Conservation (phyloP, 2,888 invertebrate genomes). For the Epinotia brunnichana region DNA sequence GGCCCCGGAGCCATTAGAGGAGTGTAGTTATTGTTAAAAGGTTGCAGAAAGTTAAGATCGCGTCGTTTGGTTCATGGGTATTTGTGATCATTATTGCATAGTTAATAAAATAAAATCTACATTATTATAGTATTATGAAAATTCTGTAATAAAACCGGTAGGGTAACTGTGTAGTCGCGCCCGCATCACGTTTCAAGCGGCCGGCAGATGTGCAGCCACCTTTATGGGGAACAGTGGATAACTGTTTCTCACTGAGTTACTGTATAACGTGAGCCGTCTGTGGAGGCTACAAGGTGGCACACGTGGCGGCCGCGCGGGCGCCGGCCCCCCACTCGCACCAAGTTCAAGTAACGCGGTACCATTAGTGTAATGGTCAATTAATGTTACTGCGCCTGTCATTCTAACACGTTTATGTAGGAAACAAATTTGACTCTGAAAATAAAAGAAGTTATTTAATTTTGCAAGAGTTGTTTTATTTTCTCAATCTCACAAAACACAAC, state of each 20-base stretch:
- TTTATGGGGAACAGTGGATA: neutral
- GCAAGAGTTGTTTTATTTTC: slow-evolving; percentile 77
- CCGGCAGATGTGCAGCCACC: slow-evolving; percentile 31
- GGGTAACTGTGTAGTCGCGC: slow-evolving; percentile 58
- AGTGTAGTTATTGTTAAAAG: slow-evolving; percentile 72
- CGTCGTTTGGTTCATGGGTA: slow-evolving; percentile 79
- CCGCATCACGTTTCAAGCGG: slow-evolving; percentile 37
- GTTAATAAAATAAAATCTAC: slow-evolving; percentile 75
- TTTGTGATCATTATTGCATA: slow-evolving; percentile 81
- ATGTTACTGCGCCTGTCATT: slow-evolving; percentile 79
- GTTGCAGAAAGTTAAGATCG: slow-evolving; percentile 69
- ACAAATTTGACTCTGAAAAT: slow-evolving; percentile 83
- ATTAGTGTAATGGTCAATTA: slow-evolving; percentile 79
- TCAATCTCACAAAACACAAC: too few species aligned
- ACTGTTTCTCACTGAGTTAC: neutral
- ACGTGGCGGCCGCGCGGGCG: slow-evolving; percentile 36
- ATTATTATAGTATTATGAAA: slow-evolving; percentile 67
- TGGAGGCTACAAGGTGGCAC: slow-evolving; percentile 6
- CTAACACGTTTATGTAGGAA: slow-evolving; percentile 83
- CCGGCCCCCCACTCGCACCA: slow-evolving; percentile 72
- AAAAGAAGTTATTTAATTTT: slow-evolving; percentile 84
- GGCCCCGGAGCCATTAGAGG: slow-evolving; percentile 45
- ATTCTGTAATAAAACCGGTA: slow-evolving; percentile 71
- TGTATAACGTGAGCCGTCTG: neutral
- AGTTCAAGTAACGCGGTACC: slow-evolving; percentile 69